phyloP scores from a whole-genome alignment of 1,140 invertebrate species.

The Saxidomus purpurata region DNA sequence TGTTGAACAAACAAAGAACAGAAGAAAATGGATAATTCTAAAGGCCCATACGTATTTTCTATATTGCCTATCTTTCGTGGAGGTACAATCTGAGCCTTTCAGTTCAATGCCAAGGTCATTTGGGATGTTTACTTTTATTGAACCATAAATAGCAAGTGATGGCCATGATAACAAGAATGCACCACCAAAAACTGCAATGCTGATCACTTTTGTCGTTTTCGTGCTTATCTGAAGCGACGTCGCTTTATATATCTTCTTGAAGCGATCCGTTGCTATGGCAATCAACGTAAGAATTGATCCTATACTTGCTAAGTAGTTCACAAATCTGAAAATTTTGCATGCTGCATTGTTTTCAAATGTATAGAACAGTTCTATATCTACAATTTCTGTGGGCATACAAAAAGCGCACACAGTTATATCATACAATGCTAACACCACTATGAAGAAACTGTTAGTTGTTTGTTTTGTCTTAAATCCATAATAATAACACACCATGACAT shows the following conservation, averaged over 20 bases:
- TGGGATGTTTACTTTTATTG: constrained; percentile 19
- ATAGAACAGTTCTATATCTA: constrained; percentile 64
- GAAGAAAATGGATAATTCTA: constrained; percentile 58
- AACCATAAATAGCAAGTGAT: constrained; percentile 53
- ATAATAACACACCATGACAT: constrained; percentile 65
- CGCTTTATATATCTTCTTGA: constrained; percentile 66
- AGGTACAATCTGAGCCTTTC: constrained; percentile 64
- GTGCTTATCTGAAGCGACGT: constrained; percentile 49
- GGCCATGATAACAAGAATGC: constrained; percentile 66
- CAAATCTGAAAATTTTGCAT: constrained; percentile 69
- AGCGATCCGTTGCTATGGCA: constrained; percentile 69
- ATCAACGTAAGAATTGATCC: constrained; percentile 67
- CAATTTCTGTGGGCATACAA: constrained; percentile 72
- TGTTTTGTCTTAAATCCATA: constrained; percentile 65
- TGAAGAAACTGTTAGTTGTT: constrained; percentile 67
- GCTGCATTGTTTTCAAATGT: constrained; percentile 66
- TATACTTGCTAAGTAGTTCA: constrained; percentile 64
- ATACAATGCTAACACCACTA: constrained; percentile 65
- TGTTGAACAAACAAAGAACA: constrained; percentile 56
- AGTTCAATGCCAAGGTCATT: constrained; percentile 27
- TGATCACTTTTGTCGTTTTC: constrained; percentile 51
- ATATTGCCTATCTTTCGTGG: constrained; percentile 27
- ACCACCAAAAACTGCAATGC: not conserved
- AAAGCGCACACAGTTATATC: constrained; percentile 67
- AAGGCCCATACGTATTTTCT: constrained; percentile 56